Percentiles rank a stretch among this genome's conserved stretches.
These are phyloP conservation scores for Agrypnia vestita DNA, from an alignment of 1,140 invertebrate genomes.

Conservation along the genomic window DNA sequence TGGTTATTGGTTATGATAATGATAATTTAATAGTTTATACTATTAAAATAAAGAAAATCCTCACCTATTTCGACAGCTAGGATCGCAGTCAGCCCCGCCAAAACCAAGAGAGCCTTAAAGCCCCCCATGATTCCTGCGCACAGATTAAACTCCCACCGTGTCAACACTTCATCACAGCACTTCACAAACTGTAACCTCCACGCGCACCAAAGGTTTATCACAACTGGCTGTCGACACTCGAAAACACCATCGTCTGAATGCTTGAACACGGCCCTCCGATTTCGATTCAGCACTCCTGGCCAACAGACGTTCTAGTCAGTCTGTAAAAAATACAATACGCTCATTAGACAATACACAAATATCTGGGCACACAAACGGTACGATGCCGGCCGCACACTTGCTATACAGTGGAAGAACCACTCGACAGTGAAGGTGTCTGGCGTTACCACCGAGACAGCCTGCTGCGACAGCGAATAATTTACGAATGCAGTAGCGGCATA, in stretches of 20 bases:
- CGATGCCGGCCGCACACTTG: too few relatives aligned
- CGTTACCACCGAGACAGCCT: too few relatives aligned
- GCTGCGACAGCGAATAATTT: neutral
- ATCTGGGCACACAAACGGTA: too few relatives aligned
- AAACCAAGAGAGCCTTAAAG: slow-evolving; percentile 21
- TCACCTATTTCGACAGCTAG: slow-evolving; percentile 40
- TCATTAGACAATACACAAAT: too few relatives aligned
- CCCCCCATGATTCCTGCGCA: slow-evolving; percentile 14
- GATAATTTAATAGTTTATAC: neutral
- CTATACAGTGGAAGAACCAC: too few relatives aligned
- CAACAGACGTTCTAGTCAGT: too few relatives aligned
- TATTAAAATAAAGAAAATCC: slow-evolving; percentile 3
- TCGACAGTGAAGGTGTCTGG: too few relatives aligned
- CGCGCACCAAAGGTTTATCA: neutral
- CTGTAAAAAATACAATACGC: too few relatives aligned
- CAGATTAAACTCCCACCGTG: neutral
- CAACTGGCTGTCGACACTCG: neutral
- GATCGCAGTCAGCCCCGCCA: slow-evolving; percentile 6
- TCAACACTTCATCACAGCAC: slow-evolving; percentile 11
- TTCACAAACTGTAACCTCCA: neutral
- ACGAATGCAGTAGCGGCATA: neutral
- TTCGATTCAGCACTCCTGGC: too few relatives aligned
- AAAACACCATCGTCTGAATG: neutral
- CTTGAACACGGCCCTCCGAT: neutral
- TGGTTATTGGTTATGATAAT: too few relatives aligned